A percentile compares a stretch with the other conserved stretches of the same genome.
Evolutionary conservation across 2,888 invertebrate genomes (phyloP).

Genomic region (Napeogenes sylphis): DNA sequence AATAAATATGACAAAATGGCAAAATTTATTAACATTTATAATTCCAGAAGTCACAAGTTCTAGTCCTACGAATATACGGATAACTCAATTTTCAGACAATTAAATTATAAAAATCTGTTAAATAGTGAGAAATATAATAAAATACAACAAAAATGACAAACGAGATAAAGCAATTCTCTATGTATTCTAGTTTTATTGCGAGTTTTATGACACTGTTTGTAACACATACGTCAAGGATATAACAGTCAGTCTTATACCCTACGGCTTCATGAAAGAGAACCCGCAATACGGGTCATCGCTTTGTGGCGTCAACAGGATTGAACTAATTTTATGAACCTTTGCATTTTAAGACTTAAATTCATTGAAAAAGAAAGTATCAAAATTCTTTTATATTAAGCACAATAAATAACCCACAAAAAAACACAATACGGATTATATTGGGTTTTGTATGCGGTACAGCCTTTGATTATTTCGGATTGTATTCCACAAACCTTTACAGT

Average conservation of each 20-base stretch:
- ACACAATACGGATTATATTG: too few relatives aligned
- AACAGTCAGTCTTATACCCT: neutral
- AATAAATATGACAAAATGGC: too few relatives aligned
- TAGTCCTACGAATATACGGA: too few relatives aligned
- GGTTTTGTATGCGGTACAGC: too few relatives aligned
- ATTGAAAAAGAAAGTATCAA: neutral
- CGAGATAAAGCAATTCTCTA: neutral
- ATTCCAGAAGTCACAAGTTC: too few relatives aligned
- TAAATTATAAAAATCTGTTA: too few relatives aligned
- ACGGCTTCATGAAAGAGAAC: constrained; percentile 3
- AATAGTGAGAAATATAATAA: too few relatives aligned
- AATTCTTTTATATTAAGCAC: neutral
- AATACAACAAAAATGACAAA: neutral
- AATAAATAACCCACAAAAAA: too few relatives aligned
- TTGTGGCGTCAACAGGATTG: neutral
- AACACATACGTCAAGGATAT: neutral
- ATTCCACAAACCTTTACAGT: too few relatives aligned
- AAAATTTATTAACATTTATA: too few relatives aligned
- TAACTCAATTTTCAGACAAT: too few relatives aligned
- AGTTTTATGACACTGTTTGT: neutral
- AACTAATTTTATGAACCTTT: constrained; percentile 2
- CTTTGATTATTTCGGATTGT: too few relatives aligned
- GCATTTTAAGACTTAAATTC: neutral
- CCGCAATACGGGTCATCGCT: neutral
- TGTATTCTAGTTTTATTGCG: neutral